Conservation (phyloP, 2,113 vertebrate species). For the Turnix velox region DNA sequence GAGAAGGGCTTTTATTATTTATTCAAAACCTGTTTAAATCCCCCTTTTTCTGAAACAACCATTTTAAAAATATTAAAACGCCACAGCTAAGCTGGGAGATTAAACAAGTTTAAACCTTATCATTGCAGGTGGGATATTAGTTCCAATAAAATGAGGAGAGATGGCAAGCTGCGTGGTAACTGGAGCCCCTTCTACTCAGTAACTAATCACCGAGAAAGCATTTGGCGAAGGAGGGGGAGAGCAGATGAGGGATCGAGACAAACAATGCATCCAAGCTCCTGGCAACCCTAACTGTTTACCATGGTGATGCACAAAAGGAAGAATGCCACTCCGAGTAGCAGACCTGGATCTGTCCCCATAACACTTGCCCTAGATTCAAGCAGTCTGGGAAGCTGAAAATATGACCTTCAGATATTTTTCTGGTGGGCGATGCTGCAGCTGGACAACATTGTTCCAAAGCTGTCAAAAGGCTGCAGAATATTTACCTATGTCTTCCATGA, state of each 20-base stretch:
- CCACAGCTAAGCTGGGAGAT: constrained; percentile 67
- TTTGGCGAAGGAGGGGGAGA: constrained; percentile 49
- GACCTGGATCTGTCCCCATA: constrained; percentile 13
- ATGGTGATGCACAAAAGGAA: constrained; percentile 62
- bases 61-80: constrained; percentile 72
- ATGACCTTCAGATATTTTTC: constrained; percentile 10
- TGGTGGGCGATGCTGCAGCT: neutral
- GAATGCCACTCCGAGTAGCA: neutral
- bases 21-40: constrained; percentile 69
- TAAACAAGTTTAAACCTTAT: constrained; percentile 67
- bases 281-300: constrained; percentile 59
- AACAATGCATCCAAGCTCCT: constrained; percentile 50
- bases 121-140: constrained; percentile 64
- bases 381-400: neutral
- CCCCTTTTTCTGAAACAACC: constrained; percentile 49
- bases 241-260: neutral
- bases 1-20: constrained; percentile 63
- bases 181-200: constrained; percentile 48
- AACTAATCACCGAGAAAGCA: constrained; percentile 69
- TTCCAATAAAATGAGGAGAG: constrained; percentile 49
- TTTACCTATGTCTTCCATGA: neutral
- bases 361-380: constrained; percentile 45
- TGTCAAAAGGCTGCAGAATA: neutral
- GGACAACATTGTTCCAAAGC: neutral
- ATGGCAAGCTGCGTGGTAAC: constrained; percentile 55